Percentiles rank a stretch among this genome's conserved stretches.
These are phyloP conservation scores for Norana najaformis DNA, from an alignment of 2,888 invertebrate genomes.

Conservation along the genomic window DNA sequence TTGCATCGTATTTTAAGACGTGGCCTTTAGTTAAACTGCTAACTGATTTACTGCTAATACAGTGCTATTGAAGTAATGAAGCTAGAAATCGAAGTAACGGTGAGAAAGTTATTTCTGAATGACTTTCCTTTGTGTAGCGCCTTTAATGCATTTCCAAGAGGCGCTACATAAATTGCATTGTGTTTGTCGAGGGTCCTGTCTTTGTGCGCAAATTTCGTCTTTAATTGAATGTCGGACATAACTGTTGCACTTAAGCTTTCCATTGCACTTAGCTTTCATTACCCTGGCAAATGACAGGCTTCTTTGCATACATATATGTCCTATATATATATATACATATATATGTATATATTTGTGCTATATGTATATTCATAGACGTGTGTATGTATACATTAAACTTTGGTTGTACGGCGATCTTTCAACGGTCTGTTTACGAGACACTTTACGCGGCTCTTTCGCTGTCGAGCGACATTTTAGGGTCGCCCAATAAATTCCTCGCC, in stretches of 20 bases:
- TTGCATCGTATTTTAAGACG: not conserved
- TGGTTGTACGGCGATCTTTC: not conserved
- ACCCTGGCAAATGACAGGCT: not conserved
- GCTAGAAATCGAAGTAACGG: too few relatives aligned
- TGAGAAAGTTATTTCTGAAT: too few relatives aligned
- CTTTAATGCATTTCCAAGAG: too few relatives aligned
- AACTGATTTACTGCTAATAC: not conserved
- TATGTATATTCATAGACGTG: too few relatives aligned
- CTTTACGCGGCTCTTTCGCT: conserved; percentile 1
- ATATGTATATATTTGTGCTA: not conserved
- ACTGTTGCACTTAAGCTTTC: not conserved
- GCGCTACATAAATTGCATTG: too few relatives aligned
- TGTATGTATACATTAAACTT: not conserved
- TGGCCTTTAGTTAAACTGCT: not conserved
- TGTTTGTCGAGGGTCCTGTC: too few relatives aligned
- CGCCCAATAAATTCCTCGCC: not conserved
- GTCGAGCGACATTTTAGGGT: not conserved
- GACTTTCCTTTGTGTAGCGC: not conserved
- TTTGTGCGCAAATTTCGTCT: not conserved
- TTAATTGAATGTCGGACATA: not conserved
- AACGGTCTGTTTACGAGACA: not conserved
- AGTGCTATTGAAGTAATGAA: not conserved
- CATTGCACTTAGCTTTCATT: not conserved
- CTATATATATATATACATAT: not conserved
- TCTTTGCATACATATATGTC: not conserved